These are phyloP conservation scores for Cotesia typhae DNA, from an alignment of 1,140 invertebrate species.

Conservation along the genomic window DNA sequence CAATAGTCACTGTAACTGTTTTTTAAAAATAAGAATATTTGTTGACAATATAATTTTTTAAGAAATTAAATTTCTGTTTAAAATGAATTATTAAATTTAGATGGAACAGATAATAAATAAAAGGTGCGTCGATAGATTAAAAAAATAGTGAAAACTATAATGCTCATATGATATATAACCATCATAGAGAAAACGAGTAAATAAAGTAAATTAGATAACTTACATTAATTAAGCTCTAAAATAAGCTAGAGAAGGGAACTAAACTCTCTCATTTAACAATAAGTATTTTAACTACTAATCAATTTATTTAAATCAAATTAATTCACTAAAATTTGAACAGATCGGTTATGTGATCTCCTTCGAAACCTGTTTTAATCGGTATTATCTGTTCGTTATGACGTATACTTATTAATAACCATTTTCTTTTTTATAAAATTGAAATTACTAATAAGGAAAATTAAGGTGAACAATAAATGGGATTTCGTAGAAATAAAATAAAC, in stretches of 20 bases:
- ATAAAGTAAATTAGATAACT: neutral
- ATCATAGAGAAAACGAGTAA: neutral
- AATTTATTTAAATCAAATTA: conserved; percentile 59
- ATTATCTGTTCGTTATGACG: neutral
- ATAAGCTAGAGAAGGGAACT: conserved; percentile 33
- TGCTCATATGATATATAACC: too few species aligned
- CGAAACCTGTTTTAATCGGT: neutral
- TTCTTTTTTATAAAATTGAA: conserved; percentile 14
- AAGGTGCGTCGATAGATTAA: too few species aligned
- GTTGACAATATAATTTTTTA: too few species aligned
- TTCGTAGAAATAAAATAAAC: neutral
- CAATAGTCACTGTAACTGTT: too few species aligned
- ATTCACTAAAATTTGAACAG: conserved; percentile 54
- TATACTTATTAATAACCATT: neutral
- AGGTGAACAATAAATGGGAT: neutral
- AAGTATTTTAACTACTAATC: conserved; percentile 59
- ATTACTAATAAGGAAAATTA: neutral
- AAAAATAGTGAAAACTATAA: too few species aligned
- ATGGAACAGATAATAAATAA: too few species aligned
- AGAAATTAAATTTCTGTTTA: too few species aligned
- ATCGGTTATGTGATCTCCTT: conserved; percentile 43
- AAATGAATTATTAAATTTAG: too few species aligned
- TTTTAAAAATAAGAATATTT: too few species aligned
- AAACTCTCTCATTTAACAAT: conserved; percentile 53
- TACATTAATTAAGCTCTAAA: neutral